A percentile compares a stretch with the other conserved stretches of the same genome.
Conservation (phyloP, 2,888 invertebrate species). For the Drosophila atroscutellata region DNA sequence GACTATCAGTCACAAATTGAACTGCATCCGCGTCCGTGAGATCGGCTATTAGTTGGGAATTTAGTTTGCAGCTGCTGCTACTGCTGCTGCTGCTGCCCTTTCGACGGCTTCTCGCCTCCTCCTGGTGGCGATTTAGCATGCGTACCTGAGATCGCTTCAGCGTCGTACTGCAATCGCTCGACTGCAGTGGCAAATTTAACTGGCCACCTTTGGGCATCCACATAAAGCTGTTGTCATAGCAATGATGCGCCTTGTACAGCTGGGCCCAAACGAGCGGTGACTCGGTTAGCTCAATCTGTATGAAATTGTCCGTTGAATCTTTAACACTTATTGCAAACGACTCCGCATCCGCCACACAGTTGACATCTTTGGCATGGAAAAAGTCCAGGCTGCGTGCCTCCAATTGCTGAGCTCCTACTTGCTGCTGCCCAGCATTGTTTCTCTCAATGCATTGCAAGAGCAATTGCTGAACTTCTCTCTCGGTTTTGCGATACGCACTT, state of each 20-base stretch:
- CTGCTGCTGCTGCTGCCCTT: constrained; percentile 1
- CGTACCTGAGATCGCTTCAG: constrained; percentile 60
- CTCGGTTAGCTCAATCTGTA: constrained; percentile 81
- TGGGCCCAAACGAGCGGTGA: constrained; percentile 55
- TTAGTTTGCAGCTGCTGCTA: constrained; percentile 38
- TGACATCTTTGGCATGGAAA: constrained; percentile 56
- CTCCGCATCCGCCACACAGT: not conserved
- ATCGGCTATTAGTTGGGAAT: constrained; percentile 29
- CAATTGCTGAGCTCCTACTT: constrained; percentile 18
- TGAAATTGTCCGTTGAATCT: constrained; percentile 73
- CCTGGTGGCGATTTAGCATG: constrained; percentile 81
- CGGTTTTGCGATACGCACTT: constrained; percentile 73
- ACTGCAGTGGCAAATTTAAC: constrained; percentile 54
- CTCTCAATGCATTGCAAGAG: constrained; percentile 44
- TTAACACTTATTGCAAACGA: constrained; percentile 8
- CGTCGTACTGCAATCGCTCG: constrained; percentile 26
- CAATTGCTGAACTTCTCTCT: constrained; percentile 74
- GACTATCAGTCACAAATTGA: constrained; percentile 51
- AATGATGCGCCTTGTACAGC: constrained; percentile 40
- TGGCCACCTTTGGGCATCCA: constrained; percentile 62
- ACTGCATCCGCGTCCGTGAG: constrained; percentile 27
- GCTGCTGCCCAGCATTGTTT: not conserved
- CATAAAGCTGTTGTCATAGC: constrained; percentile 55
- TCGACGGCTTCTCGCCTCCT: constrained; percentile 45
- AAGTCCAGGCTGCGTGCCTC: constrained; percentile 66